Percentiles rank a stretch among this genome's conserved stretches.
Conservation (phyloP, 2,797 vertebrate genomes). For the Crocodylus rhombifer region DNA sequence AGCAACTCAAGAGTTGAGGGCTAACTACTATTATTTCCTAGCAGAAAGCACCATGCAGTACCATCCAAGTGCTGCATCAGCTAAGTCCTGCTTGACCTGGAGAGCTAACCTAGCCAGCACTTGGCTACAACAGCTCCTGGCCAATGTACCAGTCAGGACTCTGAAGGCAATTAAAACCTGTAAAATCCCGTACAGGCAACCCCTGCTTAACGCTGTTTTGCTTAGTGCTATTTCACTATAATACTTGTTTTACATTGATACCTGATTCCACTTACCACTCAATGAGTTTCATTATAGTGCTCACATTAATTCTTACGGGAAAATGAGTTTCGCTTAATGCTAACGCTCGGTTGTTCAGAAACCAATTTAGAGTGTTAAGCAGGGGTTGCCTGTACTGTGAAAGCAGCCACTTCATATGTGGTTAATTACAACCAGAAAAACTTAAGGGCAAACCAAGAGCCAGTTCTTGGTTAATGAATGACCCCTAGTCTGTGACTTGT, state of each 20-base stretch:
- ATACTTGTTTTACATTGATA: too few species aligned
- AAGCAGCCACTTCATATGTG: background rate
- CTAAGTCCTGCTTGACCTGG: background rate
- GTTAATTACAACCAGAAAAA: background rate
- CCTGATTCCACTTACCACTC: too few species aligned
- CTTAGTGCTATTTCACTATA: too few species aligned
- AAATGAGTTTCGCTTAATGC: too few species aligned
- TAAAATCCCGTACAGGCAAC: background rate
- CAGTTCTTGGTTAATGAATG: background rate
- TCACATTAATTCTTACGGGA: too few species aligned
- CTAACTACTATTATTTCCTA: background rate
- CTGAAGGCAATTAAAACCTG: background rate
- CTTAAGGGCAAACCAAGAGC: too few species aligned
- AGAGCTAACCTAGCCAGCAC: background rate
- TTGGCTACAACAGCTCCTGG: background rate
- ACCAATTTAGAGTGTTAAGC: too few species aligned
- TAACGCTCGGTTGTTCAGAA: too few species aligned
- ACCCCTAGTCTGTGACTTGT: background rate
- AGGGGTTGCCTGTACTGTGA: background rate
- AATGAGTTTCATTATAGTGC: too few species aligned
- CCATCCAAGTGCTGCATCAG: background rate
- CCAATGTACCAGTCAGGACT: background rate
- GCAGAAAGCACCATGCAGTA: too few species aligned
- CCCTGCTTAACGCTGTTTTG: too few species aligned
- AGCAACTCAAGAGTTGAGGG: background rate